Base-by-base conservation (phyloP, 2,888 invertebrate species). In the Acronicta alni region DNA sequence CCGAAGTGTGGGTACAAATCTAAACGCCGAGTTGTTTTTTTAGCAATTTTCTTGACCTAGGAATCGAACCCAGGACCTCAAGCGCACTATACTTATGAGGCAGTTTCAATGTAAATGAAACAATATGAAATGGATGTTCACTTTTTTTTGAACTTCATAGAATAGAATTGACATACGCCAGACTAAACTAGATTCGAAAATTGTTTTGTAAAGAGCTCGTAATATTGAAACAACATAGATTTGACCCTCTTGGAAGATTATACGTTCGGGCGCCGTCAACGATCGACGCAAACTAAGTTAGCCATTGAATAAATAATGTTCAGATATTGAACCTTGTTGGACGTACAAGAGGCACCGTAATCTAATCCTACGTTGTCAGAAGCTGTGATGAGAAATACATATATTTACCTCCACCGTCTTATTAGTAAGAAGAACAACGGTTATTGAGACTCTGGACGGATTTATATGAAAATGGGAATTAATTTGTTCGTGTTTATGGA, bases 301-400 rank as follows among this genome's bases (percentile, higher is more conserved):
- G 49, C 8, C 20, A 35, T 42, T 69, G 49, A 70, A 73, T 73
- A 73, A 70, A 73, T 70, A 63, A 73, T 56, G 15, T 41, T 41
- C 30, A 16, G 53, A 51, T 69, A 54, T 66, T 38, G 43, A 16
- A 53, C 20, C 35, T 45, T 16, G 47, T 39, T 53, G 32, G 37
- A 26, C 15, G 49, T n/a, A n/a, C 52, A 45, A 44, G 48, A 26
- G 49, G 44, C 35, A 32, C 41, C 30, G 63, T 53, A 53, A 68
- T 62, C 30, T 38, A 57, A 54, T 57, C 15, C 35, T 15, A 9
- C 23, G 41, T 32, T 49, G 39, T 17, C 17, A 2, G 8, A 12
- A 51, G 52, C 42, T 20, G 39, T 51, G 46, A 72, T 72, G 49
- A 45, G 37, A 38, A 48, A 26, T 32, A 48, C 44, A 63, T 48